phyloP scores from a whole-genome alignment of 2,797 vertebrate species.

The Pangasius macronema region DNA sequence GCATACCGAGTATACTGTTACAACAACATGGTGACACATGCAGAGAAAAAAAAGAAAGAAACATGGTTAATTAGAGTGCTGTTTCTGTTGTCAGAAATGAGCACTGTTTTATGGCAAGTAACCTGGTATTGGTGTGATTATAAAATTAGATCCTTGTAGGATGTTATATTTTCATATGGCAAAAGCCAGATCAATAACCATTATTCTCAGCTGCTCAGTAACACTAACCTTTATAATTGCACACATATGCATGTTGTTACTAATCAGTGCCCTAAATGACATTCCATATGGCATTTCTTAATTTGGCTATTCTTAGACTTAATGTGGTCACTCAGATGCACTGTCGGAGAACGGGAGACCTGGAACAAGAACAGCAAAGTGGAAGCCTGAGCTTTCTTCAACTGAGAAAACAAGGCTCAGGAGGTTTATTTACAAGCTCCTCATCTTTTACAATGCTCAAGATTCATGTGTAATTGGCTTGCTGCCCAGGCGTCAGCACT shows the following conservation, averaged over 20 bases:
- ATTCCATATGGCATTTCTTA: conserved; percentile 7
- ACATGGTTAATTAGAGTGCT: neutral
- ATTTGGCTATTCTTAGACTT: conserved; percentile 10
- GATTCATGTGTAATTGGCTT: conserved; percentile 72
- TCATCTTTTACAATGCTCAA: conserved; percentile 69
- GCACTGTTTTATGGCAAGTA: neutral
- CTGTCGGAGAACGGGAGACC: conserved; percentile 41
- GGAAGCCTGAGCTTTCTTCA: conserved; percentile 62
- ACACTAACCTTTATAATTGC: neutral
- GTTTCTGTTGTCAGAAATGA: neutral
- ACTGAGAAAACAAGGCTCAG: conserved; percentile 65
- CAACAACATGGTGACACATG: neutral
- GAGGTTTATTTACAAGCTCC: conserved; percentile 66
- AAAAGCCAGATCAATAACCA: neutral
- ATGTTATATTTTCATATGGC: neutral
- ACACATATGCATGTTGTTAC: conserved; percentile 1
- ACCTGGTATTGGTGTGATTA: neutral
- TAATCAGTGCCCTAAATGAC: neutral
- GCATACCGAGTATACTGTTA: neutral
- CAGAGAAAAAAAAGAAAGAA: neutral
- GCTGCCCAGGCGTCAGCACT: conserved; percentile 65
- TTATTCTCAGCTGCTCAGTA: neutral
- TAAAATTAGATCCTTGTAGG: neutral
- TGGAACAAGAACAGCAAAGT: conserved; percentile 32
- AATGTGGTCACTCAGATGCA: conserved; percentile 30